Evolutionary conservation across 2,797 vertebrate genomes (phyloP).

Genomic region (Enteromius mattozi): DNA sequence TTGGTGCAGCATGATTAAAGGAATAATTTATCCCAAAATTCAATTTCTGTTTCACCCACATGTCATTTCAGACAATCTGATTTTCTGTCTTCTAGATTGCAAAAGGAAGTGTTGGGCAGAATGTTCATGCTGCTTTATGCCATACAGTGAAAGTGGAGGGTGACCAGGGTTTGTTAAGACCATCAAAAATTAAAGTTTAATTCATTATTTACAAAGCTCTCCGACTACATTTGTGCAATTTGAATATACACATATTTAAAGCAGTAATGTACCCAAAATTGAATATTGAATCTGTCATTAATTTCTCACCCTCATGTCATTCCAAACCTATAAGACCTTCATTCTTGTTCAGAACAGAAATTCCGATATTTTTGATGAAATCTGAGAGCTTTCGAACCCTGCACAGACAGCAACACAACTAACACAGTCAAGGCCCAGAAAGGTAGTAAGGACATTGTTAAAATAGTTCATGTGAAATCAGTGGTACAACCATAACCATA

Average conservation of each 20-base stretch:
- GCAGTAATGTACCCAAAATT: not conserved
- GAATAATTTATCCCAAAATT: slow-evolving; percentile 2
- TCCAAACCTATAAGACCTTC: too few relatives aligned
- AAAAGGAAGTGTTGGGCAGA: not conserved
- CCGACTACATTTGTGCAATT: not conserved
- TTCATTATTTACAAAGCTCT: not conserved
- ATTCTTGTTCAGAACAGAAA: not conserved
- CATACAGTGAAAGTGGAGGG: not conserved
- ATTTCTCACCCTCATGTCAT: too few relatives aligned
- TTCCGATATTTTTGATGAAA: not conserved
- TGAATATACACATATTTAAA: not conserved
- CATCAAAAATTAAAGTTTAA: not conserved
- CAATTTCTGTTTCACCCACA: not conserved
- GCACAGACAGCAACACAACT: too few relatives aligned
- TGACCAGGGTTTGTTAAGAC: not conserved
- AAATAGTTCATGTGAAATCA: too few relatives aligned
- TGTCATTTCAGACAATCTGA: not conserved
- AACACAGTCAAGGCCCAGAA: too few relatives aligned
- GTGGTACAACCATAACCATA: too few relatives aligned
- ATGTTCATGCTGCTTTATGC: not conserved
- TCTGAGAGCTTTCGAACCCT: too few relatives aligned
- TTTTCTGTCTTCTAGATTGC: not conserved
- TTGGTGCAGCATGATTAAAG: slow-evolving; percentile 23
- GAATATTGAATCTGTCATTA: too few relatives aligned
- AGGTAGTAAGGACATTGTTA: too few relatives aligned